These are phyloP conservation scores for Lophura nycthemera DNA, from an alignment of 2,113 vertebrate genomes.

Conservation along the genomic window DNA sequence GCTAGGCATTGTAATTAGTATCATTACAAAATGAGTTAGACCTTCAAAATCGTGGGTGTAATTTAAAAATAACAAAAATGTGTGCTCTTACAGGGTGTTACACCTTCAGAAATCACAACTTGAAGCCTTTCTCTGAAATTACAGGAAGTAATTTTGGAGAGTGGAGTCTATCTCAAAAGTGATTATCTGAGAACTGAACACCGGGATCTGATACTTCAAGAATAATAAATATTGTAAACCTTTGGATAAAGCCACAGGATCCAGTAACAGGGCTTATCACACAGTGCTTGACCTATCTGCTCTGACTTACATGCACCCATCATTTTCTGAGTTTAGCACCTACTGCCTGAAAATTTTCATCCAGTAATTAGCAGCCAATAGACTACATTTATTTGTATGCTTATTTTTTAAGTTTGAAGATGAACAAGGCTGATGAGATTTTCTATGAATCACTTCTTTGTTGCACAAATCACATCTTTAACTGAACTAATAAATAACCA, in stretches of 20 bases:
- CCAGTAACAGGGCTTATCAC: background rate
- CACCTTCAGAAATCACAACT: background rate
- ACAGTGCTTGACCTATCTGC: background rate
- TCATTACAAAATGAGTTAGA: background rate
- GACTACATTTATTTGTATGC: background rate
- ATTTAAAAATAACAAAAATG: background rate
- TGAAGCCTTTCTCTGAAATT: background rate
- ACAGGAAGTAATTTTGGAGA: background rate
- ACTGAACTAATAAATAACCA: background rate
- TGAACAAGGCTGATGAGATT: background rate
- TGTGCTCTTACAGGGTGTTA: background rate
- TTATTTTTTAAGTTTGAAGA: slow-evolving; percentile 34
- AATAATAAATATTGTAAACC: background rate
- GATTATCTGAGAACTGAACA: background rate
- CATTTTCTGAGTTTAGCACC: background rate
- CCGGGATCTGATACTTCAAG: background rate
- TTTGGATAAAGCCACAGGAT: background rate
- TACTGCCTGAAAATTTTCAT: background rate
- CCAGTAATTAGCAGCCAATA: slow-evolving; percentile 8
- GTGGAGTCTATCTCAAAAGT: background rate
- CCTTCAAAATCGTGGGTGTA: background rate
- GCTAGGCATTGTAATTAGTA: background rate
- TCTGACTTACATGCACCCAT: background rate
- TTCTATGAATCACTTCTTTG: background rate
- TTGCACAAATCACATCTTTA: background rate